A percentile compares a stretch with the other conserved stretches of the same genome.
Conservation (phyloP, 53 echinoderm and acorn worm species). For the Echinarachnius parma region DNA sequence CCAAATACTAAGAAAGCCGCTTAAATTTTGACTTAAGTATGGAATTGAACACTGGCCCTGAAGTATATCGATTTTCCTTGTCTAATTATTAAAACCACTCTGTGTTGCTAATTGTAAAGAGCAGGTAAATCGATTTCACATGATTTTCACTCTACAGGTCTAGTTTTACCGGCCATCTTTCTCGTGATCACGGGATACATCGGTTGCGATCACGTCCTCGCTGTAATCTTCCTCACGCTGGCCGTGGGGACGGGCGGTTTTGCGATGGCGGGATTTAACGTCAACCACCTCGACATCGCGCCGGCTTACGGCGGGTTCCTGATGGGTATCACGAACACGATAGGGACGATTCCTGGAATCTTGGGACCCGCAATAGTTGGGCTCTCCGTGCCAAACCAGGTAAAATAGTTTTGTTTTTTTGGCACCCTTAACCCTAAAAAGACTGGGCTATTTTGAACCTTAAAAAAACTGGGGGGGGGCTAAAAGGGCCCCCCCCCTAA, state of each 20-base stretch:
- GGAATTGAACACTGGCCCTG: no score
- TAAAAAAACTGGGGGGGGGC: no score
- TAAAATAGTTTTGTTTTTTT: no score
- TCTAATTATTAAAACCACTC: background rate
- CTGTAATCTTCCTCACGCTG: constrained; percentile 59
- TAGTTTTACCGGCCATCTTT: constrained; percentile 70
- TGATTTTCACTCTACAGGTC: constrained; percentile 52
- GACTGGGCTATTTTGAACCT: no score
- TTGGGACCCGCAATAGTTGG: constrained; percentile 62
- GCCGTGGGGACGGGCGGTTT: constrained; percentile 61
- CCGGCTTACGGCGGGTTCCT: constrained; percentile 66
- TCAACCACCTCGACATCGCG: constrained; percentile 80
- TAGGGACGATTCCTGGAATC: constrained; percentile 66
- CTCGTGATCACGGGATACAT: constrained; percentile 75
- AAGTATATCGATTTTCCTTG: background rate
- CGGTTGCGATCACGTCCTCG: constrained; percentile 68
- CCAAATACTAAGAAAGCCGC: no score
- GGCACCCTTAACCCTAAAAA: no score
- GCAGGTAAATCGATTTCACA: no score
- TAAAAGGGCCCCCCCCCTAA: no score
- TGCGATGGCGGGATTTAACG: constrained; percentile 65
- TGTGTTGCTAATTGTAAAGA: no score
- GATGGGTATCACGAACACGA: constrained; percentile 68
- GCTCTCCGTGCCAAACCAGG: constrained; percentile 47
- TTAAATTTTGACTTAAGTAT: no score